Evolutionary conservation across 2,113 vertebrate species (phyloP).

Genomic region (Etheostoma cragini): DNA sequence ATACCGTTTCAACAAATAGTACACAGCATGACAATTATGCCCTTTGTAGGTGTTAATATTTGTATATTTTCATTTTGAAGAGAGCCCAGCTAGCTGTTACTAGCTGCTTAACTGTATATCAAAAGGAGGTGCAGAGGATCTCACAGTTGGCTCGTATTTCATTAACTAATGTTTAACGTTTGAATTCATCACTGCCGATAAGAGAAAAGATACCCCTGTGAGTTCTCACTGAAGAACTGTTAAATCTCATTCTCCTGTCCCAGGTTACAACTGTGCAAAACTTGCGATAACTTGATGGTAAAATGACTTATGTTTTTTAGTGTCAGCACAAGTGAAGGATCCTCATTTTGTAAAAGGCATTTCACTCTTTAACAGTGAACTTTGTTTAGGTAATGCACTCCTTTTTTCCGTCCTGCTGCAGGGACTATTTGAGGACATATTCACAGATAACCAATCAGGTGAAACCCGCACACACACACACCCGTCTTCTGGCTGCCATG

Average conservation of each 20-base stretch:
- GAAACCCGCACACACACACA: conserved; percentile 51
- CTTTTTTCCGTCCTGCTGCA: conserved; percentile 1
- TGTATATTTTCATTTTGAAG: no score
- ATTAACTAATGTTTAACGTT: not conserved
- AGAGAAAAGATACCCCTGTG: not conserved
- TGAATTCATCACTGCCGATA: not conserved
- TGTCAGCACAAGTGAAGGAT: not conserved
- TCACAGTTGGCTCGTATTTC: not conserved
- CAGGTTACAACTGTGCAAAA: not conserved
- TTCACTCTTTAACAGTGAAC: conserved; percentile 16
- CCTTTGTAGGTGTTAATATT: no score
- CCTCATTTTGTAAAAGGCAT: not conserved
- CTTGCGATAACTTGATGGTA: not conserved
- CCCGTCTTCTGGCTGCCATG: conserved; percentile 39
- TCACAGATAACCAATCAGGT: conserved; percentile 47
- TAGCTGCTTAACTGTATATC: not conserved
- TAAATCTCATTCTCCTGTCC: not conserved
- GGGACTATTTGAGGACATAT: conserved; percentile 44
- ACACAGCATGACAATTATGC: no score
- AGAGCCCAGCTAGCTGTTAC: no score
- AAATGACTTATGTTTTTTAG: not conserved
- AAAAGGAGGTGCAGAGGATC: not conserved
- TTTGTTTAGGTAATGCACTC: not conserved
- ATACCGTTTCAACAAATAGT: no score
- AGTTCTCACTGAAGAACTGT: not conserved